Evolutionary conservation across 2,888 invertebrate genomes (phyloP), one percentile per base, ranked within the genome.

Genomic region (Hydropsyche betteni): DNA sequence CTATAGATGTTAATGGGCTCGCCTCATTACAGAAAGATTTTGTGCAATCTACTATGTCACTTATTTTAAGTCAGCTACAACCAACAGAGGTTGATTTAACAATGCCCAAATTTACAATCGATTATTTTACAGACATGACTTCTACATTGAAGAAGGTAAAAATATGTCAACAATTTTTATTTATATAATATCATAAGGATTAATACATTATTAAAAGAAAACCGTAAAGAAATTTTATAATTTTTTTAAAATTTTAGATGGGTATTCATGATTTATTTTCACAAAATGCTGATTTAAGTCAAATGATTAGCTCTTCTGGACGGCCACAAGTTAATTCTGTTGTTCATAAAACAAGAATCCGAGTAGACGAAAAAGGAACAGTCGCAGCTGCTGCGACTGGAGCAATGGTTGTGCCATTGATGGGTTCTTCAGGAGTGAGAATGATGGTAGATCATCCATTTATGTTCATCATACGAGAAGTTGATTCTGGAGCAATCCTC

Each of bases 361-460:
- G 90, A 64, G 90, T 92, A 0, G 90, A 90, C 77, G 92, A 93
- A 82, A 83, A 85, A 16, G 92, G 92, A 64, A 91, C 92, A 0
- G 84, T 88, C 5, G 92, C 92, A 0, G 89, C 91, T 2, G 91
- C 91, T 8, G 88, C 87, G 0, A 88, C 91, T 68, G 87, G 87
- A 2, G 87, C 89, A 0, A 83, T 89, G 79, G 87, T 91, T 5
- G 86, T 91, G 58, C 91, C 91, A 0, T 83, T 92, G 16, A 90
- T 91, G 83, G 88, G 88, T 44, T 84, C 86, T 0, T 81, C 83
- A n/a, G 84, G 85, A 0, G 86, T 88, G 2, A 84, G 84, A 68
- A 83, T 92, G 75, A 84, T 83, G 2, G 88, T 88, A 0, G 88
- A 92, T 81, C 88, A 88, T 79, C 92, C 92, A 0, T 93, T 92